Evolutionary conservation across 2,888 invertebrate genomes (phyloP).

Genomic region (Drosophila meridiana): DNA sequence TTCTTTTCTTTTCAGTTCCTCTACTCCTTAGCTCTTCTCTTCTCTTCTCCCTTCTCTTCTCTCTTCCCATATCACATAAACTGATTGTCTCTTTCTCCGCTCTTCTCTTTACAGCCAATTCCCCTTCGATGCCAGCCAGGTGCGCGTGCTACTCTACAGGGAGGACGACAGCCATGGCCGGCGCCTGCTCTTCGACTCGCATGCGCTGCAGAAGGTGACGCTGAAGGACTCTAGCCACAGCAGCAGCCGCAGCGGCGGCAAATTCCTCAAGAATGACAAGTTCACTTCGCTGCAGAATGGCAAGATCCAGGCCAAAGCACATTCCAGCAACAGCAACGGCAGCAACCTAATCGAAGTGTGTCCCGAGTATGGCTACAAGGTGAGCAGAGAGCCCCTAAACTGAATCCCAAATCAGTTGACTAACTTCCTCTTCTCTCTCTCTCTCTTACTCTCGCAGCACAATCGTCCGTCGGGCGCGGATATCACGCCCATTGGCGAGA

Average conservation of each 20-base stretch:
- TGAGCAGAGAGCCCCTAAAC: constrained; percentile 81
- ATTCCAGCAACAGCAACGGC: constrained; percentile 66
- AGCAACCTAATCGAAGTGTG: constrained; percentile 87
- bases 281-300: constrained; percentile 63
- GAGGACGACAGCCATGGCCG: constrained; percentile 94
- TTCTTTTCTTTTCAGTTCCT: not conserved
- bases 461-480: constrained; percentile 88
- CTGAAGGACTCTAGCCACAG: constrained; percentile 74
- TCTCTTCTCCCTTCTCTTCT: no score
- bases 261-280: constrained; percentile 65
- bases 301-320: constrained; percentile 73
- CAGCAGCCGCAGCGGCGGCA: constrained; percentile 53
- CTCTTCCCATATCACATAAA: not conserved
- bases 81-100: not conserved
- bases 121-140: constrained; percentile 89
- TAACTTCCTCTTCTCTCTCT: not conserved
- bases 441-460: constrained; percentile 85
- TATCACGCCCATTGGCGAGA: constrained; percentile 92
- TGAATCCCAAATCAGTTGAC: not conserved
- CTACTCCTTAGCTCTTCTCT: not conserved
- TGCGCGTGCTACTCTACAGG: constrained; percentile 92
- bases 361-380: constrained; percentile 89
- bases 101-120: constrained; percentile 83
- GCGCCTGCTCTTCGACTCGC: constrained; percentile 93
- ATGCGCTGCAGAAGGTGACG: constrained; percentile 88